A percentile compares a stretch with the other conserved stretches of the same genome.
phyloP scores from a whole-genome alignment of 2,113 vertebrate species.

The Phalacrocorax carbo region DNA sequence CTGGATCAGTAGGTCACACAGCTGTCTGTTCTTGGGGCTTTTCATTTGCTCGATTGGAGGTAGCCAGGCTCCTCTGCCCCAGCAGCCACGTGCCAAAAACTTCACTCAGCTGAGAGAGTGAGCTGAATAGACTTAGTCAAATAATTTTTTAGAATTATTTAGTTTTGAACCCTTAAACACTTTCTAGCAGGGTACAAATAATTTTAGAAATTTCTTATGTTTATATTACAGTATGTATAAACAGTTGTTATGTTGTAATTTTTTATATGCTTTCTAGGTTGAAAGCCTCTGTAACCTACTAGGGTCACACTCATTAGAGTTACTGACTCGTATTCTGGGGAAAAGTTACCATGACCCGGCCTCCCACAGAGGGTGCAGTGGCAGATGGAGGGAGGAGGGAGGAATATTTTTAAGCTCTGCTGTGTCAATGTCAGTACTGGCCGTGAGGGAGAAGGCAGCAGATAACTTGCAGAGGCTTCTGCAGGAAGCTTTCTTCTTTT shows the following conservation, averaged over 20 bases:
- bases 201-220: neutral
- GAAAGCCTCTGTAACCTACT: neutral
- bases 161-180: neutral
- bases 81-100: neutral
- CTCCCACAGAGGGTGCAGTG: too few species aligned
- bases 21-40: neutral
- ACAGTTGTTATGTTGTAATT: neutral
- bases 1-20: neutral
- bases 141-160: neutral
- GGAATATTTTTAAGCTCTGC: neutral
- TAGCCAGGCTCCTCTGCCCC: neutral
- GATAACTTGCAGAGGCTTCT: neutral
- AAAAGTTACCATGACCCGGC: neutral
- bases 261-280: neutral
- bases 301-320: neutral
- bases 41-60: rapidly evolving
- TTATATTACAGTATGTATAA: neutral
- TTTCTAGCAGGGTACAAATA: neutral
- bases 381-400: too few species aligned
- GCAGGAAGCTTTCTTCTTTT: neutral
- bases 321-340: neutral
- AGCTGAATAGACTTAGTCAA: neutral
- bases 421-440: neutral
- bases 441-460: rapidly evolving
- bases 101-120: neutral